Evolutionary conservation across 2,113 vertebrate species (phyloP).

Genomic region (Alligator sinensis): DNA sequence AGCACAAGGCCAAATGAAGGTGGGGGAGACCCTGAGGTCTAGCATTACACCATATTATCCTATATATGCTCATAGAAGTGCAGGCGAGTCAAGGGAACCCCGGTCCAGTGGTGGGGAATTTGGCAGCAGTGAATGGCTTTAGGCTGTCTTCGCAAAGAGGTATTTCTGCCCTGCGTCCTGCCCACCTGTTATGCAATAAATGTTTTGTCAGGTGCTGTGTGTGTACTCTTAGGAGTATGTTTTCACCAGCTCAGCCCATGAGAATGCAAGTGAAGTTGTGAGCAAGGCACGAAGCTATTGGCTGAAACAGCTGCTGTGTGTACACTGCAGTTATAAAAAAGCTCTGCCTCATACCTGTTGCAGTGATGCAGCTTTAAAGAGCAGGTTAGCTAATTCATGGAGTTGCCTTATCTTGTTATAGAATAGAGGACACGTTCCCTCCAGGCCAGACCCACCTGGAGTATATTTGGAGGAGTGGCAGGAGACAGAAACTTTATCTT

Average conservation of each 20-base stretch:
- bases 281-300: not conserved
- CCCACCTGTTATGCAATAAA: not conserved
- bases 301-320: not conserved
- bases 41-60: too few species aligned
- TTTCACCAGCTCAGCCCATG: not conserved
- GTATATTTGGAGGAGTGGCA: not conserved
- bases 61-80: too few species aligned
- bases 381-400: fast-evolving
- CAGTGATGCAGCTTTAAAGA: not conserved
- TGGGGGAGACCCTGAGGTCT: too few species aligned
- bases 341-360: fast-evolving
- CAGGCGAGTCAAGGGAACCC: too few species aligned
- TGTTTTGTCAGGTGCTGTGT: fast-evolving
- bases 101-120: too few species aligned
- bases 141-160: too few species aligned
- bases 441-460: not conserved
- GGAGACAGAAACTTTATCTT: not conserved
- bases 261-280: fast-evolving
- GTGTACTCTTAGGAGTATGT: fast-evolving
- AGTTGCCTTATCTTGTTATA: not conserved
- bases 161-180: not conserved
- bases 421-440: too few species aligned
- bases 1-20: too few species aligned
- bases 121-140: too few species aligned
- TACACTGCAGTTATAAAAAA: not conserved